Evolutionary conservation across 2,797 vertebrate species (phyloP).

Genomic region (Phrynocephalus forsythii): DNA sequence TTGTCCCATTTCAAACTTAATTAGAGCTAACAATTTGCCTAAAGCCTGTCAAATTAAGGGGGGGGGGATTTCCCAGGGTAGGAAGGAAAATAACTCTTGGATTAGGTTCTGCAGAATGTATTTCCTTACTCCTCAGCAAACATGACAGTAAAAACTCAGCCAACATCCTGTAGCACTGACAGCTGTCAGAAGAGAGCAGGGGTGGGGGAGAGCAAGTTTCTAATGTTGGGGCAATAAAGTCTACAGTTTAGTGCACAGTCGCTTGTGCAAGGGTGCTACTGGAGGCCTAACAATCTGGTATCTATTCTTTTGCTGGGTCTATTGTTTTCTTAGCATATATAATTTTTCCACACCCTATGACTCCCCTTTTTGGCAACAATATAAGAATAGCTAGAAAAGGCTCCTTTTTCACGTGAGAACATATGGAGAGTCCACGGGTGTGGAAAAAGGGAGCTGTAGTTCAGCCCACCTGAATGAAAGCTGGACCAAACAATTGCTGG

Average conservation of each 20-base stretch:
- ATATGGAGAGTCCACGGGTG: neutral
- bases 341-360: neutral
- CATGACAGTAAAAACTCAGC: constrained; percentile 64
- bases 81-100: constrained; percentile 48
- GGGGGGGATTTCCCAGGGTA: constrained; percentile 53
- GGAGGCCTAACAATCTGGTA: neutral
- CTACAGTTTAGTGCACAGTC: constrained; percentile 27
- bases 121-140: constrained; percentile 57
- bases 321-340: neutral
- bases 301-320: neutral
- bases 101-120: constrained; percentile 53
- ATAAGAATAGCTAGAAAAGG: neutral
- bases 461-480: too few relatives aligned
- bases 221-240: constrained; percentile 55
- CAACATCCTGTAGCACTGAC: constrained; percentile 59
- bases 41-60: constrained; percentile 64
- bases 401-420: neutral
- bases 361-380: neutral
- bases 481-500: too few relatives aligned
- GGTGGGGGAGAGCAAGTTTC: constrained; percentile 60
- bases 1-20: constrained; percentile 67
- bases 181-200: constrained; percentile 55
- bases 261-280: constrained; percentile 34
- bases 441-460: neutral
- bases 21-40: constrained; percentile 70